These are phyloP conservation scores for Microcebus griseorufus DNA, from an alignment of 2,113 vertebrate species.

Conservation along the genomic window DNA sequence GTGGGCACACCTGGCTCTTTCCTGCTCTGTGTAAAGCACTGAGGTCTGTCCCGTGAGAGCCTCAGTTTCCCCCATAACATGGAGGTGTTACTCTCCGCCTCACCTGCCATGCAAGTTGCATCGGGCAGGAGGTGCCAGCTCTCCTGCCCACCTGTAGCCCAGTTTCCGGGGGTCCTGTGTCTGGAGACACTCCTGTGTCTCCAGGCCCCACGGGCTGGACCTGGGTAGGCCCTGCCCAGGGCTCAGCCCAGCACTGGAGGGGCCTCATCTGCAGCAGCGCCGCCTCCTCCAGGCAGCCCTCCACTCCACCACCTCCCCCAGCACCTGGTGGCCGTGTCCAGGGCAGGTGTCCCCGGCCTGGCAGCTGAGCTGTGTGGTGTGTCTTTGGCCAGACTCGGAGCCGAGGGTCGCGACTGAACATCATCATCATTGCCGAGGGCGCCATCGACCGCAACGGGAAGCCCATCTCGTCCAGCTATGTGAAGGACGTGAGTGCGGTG, in stretches of 20 bases:
- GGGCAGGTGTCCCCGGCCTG: neutral
- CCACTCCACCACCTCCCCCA: rapidly evolving
- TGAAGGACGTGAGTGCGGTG: constrained; percentile 90
- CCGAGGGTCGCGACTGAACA: constrained; percentile 94
- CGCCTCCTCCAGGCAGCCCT: neutral
- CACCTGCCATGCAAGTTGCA: neutral
- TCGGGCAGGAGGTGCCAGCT: neutral
- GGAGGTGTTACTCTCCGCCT: neutral
- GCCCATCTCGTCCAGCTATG: constrained; percentile 91
- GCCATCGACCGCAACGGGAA: constrained; percentile 91
- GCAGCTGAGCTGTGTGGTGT: rapidly evolving
- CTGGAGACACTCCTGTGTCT: no score
- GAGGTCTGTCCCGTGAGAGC: neutral
- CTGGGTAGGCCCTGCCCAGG: no score
- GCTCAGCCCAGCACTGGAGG: no score
- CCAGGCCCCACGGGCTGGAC: no score
- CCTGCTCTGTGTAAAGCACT: no score
- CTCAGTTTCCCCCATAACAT: neutral
- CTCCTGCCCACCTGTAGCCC: rapidly evolving
- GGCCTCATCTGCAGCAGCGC: rapidly evolving
- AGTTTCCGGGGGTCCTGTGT: neutral
- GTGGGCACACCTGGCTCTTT: neutral
- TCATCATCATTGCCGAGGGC: constrained; percentile 95
- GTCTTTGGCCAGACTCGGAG: constrained; percentile 88
- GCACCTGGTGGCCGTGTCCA: rapidly evolving